Percentiles rank a stretch among this genome's conserved stretches.
These are phyloP conservation scores for Pomatostomus ruficeps DNA, from an alignment of 2,113 vertebrate genomes.

Conservation along the genomic window DNA sequence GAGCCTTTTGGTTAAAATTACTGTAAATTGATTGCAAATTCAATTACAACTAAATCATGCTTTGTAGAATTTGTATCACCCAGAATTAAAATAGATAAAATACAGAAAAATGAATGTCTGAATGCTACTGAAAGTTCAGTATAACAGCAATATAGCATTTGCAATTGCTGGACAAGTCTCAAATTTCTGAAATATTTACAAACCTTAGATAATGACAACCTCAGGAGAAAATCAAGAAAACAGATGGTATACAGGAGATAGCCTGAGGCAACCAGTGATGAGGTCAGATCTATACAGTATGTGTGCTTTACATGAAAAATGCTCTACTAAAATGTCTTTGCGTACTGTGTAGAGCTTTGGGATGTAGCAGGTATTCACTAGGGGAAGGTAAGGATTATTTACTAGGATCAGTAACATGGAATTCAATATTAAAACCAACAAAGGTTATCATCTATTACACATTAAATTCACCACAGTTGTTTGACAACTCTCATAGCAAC, in stretches of 20 bases:
- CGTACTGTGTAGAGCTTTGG: conserved; percentile 70
- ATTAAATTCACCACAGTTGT: conserved; percentile 79
- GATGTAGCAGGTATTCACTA: conserved; percentile 75
- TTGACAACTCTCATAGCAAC: conserved; percentile 77
- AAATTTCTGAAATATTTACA: conserved; percentile 87
- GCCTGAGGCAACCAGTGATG: conserved; percentile 79
- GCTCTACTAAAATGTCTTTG: conserved; percentile 79
- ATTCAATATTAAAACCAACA: conserved; percentile 84
- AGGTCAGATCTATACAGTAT: conserved; percentile 84
- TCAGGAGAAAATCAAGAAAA: conserved; percentile 77
- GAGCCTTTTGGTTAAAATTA: background rate
- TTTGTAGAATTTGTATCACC: background rate
- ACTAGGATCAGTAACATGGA: conserved; percentile 80
- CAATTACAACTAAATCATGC: background rate
- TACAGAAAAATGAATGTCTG: background rate
- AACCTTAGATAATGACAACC: conserved; percentile 80
- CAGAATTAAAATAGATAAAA: conserved; percentile 9
- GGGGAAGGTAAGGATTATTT: conserved; percentile 78
- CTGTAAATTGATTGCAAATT: conserved; percentile 18
- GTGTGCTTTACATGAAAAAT: conserved; percentile 85
- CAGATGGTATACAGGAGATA: conserved; percentile 73
- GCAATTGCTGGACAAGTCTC: background rate
- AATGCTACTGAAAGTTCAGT: background rate
- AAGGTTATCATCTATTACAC: conserved; percentile 81
- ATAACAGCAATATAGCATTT: conserved; percentile 49